Percentiles rank a stretch among this genome's conserved stretches.
Conservation (phyloP, 2,888 invertebrate genomes). For the Polydesmus complanatus region DNA sequence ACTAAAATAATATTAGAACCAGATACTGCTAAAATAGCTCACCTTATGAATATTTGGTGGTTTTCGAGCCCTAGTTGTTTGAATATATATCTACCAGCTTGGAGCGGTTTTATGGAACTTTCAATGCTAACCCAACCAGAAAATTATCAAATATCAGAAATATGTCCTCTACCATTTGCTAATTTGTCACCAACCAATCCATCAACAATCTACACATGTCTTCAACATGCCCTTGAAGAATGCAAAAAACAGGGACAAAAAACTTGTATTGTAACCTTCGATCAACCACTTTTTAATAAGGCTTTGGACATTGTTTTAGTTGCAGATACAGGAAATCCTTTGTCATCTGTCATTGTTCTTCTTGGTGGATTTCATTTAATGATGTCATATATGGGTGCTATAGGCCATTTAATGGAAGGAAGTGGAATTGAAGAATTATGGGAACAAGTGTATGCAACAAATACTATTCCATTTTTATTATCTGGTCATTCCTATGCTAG, state of each 20-base stretch:
- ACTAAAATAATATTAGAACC: background rate
- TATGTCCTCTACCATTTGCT: background rate
- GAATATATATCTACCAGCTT: background rate
- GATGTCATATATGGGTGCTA: constrained; percentile 7
- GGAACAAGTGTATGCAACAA: background rate
- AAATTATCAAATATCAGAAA: background rate
- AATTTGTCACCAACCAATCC: background rate
- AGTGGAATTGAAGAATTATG: constrained; percentile 9
- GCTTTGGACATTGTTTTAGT: no score
- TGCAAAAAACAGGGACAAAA: constrained; percentile 2
- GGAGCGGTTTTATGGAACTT: background rate
- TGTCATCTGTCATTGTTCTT: no score
- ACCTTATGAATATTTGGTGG: background rate
- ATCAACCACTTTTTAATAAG: no score
- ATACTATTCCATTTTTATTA: background rate
- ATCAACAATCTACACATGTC: background rate
- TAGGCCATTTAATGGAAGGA: constrained; percentile 13
- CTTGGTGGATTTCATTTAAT: no score
- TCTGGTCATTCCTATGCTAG: constrained; percentile 9
- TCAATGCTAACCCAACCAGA: background rate
- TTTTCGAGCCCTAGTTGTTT: background rate
- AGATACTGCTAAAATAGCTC: background rate
- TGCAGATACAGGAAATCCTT: no score
- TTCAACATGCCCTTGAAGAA: background rate
- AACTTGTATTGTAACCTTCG: no score